Base-by-base conservation (phyloP, 2,797 vertebrate genomes). In the Bradypodion pumilum region DNA sequence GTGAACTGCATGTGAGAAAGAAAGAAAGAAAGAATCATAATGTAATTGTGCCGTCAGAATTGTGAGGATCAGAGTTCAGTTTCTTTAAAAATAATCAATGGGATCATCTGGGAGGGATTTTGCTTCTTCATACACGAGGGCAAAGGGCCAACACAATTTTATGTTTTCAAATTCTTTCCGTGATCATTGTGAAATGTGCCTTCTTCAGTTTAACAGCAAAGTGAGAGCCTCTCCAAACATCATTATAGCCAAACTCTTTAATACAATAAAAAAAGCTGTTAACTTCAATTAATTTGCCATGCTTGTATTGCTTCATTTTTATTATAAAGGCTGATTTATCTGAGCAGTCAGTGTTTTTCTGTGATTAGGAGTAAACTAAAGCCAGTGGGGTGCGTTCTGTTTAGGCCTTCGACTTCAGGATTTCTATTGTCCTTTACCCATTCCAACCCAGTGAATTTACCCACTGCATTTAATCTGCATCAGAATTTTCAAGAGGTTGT, bases 101-200 rank as follows among this genome's bases (percentile, higher is more conserved):
- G 74, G 77, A 85, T 29, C 62, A 88, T 91, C 88, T 92, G 76
- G 40, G 69, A 72, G 72, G 78, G 83, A 94, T 91, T 94, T 93
- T 70, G 29, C 60, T 88, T 59, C 82, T 92, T 81, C 46, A 78
- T 83, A 49, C 81, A 6, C 82, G 82, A 90, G 56, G 15, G 42
- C 56, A 93, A 88, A 91, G 81, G 19, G 78, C 91, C 40, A 89
- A 44, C 68, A 74, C 46, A 73, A 80, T 69, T 81, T 91, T 91
- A 85, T 84, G 52, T 85, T 77, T 77, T 65, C n/a, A 78, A 81
- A 25, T 73, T 69, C 49, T 2, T 88, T 76, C 81, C 78, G 29
- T 89, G 32, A 59, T 82, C 32, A 66, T 86, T 69, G 52, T 84
- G 32, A 32, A 86, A 19, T 40, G n/a, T n/a, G 27, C 81, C 25